These are phyloP conservation scores for Pseudochirops corinnae DNA, from an alignment of 2,797 vertebrate species.

Conservation along the genomic window DNA sequence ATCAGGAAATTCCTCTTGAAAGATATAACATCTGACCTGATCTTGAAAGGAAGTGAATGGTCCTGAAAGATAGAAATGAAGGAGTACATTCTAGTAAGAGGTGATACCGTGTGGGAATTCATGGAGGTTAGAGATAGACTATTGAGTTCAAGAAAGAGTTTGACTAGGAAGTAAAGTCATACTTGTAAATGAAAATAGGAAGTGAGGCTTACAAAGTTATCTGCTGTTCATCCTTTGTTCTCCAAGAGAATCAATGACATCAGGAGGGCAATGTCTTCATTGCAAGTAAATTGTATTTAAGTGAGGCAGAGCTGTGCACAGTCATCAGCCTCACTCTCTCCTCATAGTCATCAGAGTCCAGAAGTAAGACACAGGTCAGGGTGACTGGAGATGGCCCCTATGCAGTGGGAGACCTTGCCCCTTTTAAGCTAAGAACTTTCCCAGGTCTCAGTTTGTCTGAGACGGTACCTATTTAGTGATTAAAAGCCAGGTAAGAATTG, in stretches of 20 bases:
- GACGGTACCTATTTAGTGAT: background rate
- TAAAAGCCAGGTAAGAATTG: background rate
- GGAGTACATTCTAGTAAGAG: background rate
- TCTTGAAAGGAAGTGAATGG: background rate
- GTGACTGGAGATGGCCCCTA: background rate
- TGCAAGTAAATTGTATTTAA: background rate
- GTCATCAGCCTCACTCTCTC: background rate
- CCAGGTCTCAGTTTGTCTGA: background rate
- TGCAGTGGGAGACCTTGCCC: background rate
- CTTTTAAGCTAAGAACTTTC: background rate
- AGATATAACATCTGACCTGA: background rate
- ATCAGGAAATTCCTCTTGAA: background rate
- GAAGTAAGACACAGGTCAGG: background rate
- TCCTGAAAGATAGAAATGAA: background rate
- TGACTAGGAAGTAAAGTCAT: background rate
- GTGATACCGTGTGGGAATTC: background rate
- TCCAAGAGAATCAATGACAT: background rate
- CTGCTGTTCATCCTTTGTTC: background rate
- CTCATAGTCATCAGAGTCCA: background rate
- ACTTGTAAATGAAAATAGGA: background rate
- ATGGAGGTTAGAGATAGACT: background rate
- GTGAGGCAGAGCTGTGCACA: background rate
- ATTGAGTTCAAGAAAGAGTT: background rate
- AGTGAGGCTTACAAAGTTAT: background rate
- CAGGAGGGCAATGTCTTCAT: background rate